A percentile compares a stretch with the other conserved stretches of the same genome.
Evolutionary conservation across 2,797 vertebrate species (phyloP).

Genomic region (Varecia variegata): DNA sequence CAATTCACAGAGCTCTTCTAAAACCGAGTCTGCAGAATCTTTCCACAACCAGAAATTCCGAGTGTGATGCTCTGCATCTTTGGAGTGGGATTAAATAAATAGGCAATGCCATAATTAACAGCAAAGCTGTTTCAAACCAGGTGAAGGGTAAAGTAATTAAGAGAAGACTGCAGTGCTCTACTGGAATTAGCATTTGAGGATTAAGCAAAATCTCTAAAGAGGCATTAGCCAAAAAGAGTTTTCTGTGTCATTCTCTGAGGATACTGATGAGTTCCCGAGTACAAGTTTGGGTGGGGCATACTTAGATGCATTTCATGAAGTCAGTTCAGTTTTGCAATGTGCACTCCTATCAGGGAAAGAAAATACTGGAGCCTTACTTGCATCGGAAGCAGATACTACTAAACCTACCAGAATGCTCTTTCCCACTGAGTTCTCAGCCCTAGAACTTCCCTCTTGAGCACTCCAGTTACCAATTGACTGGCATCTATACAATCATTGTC

Average conservation of each 20-base stretch:
- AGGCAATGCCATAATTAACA: background rate
- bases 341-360: background rate
- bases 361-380: background rate
- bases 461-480: background rate
- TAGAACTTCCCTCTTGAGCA: background rate
- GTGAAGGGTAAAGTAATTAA: conserved; percentile 86
- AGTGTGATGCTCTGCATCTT: background rate
- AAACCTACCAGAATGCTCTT: background rate
- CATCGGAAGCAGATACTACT: background rate
- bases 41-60: background rate
- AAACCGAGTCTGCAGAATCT: background rate
- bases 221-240: conserved; percentile 33
- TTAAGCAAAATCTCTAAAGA: conserved; percentile 62
- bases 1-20: background rate
- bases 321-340: background rate
- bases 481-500: background rate
- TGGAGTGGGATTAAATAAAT: background rate
- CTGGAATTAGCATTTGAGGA: conserved; percentile 86
- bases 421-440: background rate
- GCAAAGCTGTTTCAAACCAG: conserved; percentile 63
- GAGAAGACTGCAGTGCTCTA: conserved; percentile 87
- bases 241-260: conserved; percentile 41
- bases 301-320: background rate
- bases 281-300: background rate
- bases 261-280: background rate